Evolutionary conservation across 2,797 vertebrate species (phyloP), one percentile per base, ranked within the genome.

Genomic region (Lacerta agilis): DNA sequence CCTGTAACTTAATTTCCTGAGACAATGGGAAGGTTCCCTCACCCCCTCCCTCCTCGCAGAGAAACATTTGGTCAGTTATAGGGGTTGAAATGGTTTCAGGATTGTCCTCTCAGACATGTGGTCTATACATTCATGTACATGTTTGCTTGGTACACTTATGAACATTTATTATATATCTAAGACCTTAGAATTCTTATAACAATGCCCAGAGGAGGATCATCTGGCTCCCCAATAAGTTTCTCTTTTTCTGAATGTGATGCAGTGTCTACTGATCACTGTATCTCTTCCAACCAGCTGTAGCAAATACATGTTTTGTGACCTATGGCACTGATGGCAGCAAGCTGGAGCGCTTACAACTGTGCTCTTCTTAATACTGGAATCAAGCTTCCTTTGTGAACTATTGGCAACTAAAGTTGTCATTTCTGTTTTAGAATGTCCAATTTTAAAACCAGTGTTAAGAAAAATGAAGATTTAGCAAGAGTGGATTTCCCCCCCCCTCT

Each of bases 401-500:
- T 98, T 98, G 98, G 97, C 98, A 98, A 98, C 98, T 98, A 98
- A 98, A 98, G 98, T 98, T 98, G 98, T 97, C 97, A 98, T 97
- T 97, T 98, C 98, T 98, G 98, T 98, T 98, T 98, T 98, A 97
- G 95, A 97, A 98, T 98, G 98, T 98, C 98, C 98, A 98, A 97
- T 64, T 61, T 64, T 98, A 97, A 97, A 98, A 97, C 98, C 98
- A 98, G 98, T 98, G 98, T 98, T 98, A 98, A 97, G 98, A 97
- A 97, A 98, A 98, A 98, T 98, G 98, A 98, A 98, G 97, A 98
- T 98, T 98, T 98, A 98, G 98, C 98, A 98, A 98, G 97, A 98
- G 98, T 98, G 98, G 96, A 96, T 96, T 96, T 33, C 5, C 36
- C 29, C n/a, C 8, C 95, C 93, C 93, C 94, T 96, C 96, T 87